These are phyloP conservation scores for Anodontia alba DNA, from an alignment of 2,888 invertebrate genomes.

Conservation along the genomic window DNA sequence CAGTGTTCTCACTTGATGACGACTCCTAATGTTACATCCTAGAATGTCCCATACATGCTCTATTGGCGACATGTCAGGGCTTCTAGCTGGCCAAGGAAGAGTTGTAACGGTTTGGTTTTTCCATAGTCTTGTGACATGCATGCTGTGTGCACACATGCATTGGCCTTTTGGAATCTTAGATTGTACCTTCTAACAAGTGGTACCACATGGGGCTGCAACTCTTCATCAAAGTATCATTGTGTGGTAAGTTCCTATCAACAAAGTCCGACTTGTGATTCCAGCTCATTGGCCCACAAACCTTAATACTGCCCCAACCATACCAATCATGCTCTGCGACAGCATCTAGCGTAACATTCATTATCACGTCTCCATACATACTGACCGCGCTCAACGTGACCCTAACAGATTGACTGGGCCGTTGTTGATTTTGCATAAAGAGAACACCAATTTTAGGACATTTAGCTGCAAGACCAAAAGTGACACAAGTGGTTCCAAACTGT, in stretches of 20 bases:
- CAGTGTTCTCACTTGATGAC: neutral
- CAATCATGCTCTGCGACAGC: conserved; percentile 7
- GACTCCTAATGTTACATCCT: neutral
- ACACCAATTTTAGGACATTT: neutral
- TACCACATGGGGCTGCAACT: neutral
- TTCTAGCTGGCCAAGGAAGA: neutral
- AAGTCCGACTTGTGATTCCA: neutral
- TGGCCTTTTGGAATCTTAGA: neutral
- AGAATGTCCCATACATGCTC: conserved; percentile 5
- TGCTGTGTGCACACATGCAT: conserved; percentile 3
- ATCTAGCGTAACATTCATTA: no score
- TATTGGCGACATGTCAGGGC: neutral
- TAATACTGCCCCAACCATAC: neutral
- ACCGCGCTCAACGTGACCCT: neutral
- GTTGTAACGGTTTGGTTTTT: neutral
- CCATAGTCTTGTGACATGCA: neutral
- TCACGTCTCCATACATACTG: neutral
- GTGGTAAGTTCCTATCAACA: neutral
- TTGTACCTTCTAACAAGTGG: neutral
- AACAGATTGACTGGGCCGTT: neutral
- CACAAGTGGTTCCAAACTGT: no score
- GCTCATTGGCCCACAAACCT: conserved; percentile 2
- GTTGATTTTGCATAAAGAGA: neutral
- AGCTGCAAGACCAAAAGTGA: neutral
- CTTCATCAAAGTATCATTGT: neutral